phyloP scores from a whole-genome alignment of 2,797 vertebrate species.

The Lepilemur ruficaudatus region DNA sequence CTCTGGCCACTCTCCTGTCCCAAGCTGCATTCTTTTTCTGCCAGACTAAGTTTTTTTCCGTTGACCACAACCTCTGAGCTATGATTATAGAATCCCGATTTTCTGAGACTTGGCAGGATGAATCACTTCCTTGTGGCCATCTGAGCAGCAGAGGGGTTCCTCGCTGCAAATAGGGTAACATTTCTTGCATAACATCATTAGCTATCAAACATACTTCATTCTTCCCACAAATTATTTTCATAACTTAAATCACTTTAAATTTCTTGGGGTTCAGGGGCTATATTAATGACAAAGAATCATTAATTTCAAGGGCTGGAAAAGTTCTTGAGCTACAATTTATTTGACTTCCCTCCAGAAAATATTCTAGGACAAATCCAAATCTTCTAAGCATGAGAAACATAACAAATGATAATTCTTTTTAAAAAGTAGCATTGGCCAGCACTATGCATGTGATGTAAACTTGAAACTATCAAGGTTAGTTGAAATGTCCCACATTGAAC shows the following conservation, averaged over 20 bases:
- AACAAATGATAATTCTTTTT: background rate
- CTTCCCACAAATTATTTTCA: background rate
- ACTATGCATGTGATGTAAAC: background rate
- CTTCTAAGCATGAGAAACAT: background rate
- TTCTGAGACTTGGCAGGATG: background rate
- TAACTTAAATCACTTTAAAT: background rate
- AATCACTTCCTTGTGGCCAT: background rate
- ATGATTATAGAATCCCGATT: background rate
- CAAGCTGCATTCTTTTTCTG: background rate
- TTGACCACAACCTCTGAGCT: background rate
- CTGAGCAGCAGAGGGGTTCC: background rate
- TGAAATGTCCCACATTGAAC: background rate
- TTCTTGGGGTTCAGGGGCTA: background rate
- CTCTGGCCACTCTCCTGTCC: background rate
- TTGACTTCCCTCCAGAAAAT: constrained; percentile 15
- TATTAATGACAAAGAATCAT: background rate
- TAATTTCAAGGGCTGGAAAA: background rate
- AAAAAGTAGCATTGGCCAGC: background rate
- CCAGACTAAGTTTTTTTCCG: background rate
- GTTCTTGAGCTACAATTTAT: background rate
- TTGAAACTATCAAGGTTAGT: background rate
- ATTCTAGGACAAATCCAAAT: background rate
- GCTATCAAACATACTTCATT: background rate
- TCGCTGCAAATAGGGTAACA: background rate
- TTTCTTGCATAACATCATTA: background rate